Percentiles rank a stretch among this genome's conserved stretches.
phyloP scores from a whole-genome alignment of 2,888 invertebrate species.

The Neocrepidodera transversa region DNA sequence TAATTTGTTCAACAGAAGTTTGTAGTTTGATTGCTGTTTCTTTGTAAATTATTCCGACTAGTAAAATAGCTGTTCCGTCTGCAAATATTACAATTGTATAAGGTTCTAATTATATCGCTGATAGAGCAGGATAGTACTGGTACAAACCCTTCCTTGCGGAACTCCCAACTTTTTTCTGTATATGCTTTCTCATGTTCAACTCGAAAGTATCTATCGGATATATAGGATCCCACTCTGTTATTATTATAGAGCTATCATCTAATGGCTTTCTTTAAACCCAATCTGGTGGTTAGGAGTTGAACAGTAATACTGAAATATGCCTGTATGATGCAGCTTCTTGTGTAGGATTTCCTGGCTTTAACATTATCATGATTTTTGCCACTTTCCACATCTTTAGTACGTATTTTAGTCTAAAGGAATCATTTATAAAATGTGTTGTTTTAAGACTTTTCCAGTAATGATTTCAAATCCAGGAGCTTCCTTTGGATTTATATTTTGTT shows the following conservation, averaged over 20 bases:
- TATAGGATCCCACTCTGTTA: not conserved
- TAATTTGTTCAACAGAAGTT: conserved; percentile 3
- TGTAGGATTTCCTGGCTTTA: not conserved
- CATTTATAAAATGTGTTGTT: too few species aligned
- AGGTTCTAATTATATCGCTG: not conserved
- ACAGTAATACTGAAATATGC: not conserved
- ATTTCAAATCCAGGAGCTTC: too few species aligned
- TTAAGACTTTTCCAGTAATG: too few species aligned
- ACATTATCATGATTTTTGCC: not conserved
- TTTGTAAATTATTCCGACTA: not conserved
- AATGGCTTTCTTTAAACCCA: not conserved
- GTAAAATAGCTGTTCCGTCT: not conserved
- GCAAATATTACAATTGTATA: not conserved
- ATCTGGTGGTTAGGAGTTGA: not conserved
- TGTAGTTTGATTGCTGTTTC: not conserved
- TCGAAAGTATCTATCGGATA: not conserved
- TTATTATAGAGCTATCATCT: not conserved
- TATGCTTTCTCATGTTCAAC: too few species aligned
- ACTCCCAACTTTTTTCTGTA: not conserved
- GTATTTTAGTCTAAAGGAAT: too few species aligned
- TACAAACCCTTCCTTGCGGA: not conserved
- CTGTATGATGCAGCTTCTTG: not conserved
- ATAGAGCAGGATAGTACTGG: not conserved
- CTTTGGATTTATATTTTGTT: too few species aligned
- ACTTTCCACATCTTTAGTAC: not conserved